Evolutionary conservation across 2,797 vertebrate genomes (phyloP).

Genomic region (Meda fulgida): DNA sequence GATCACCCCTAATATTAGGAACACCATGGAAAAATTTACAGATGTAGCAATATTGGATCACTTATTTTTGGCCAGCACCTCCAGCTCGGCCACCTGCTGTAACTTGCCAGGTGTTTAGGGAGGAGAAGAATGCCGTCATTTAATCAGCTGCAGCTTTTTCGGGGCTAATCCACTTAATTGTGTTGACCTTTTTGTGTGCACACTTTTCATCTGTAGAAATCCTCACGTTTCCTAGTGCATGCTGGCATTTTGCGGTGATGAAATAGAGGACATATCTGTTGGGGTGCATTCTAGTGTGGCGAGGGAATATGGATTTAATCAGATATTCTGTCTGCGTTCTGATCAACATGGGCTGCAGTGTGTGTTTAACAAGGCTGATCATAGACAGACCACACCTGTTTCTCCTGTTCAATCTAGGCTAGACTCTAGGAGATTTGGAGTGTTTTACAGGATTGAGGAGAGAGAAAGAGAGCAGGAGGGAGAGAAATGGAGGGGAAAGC

Average conservation of each 20-base stretch:
- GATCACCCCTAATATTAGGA: background rate
- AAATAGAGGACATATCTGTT: constrained; percentile 11
- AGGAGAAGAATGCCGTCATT: constrained; percentile 25
- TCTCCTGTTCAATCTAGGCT: constrained; percentile 38
- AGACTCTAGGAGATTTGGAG: constrained; percentile 26
- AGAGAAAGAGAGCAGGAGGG: constrained; percentile 7
- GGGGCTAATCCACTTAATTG: constrained; percentile 39
- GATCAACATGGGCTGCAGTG: constrained; percentile 40
- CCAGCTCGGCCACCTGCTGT: constrained; percentile 32
- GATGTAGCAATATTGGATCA: constrained; percentile 8
- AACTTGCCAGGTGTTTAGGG: constrained; percentile 34
- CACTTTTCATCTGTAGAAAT: constrained; percentile 21
- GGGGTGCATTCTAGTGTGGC: constrained; percentile 3
- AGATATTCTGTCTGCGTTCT: constrained; percentile 40
- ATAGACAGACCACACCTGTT: constrained; percentile 47
- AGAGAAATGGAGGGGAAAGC: background rate
- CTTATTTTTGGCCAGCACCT: constrained; percentile 8
- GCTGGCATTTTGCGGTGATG: background rate
- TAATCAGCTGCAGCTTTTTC: constrained; percentile 34
- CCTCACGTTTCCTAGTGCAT: background rate
- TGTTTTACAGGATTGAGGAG: constrained; percentile 40
- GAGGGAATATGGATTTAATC: constrained; percentile 30
- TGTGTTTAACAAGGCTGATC: constrained; percentile 48
- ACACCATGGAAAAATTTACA: constrained; percentile 7
- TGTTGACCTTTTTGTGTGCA: constrained; percentile 30